These are phyloP conservation scores for Erpetoichthys calabaricus DNA, from an alignment of 2,797 vertebrate species.

Conservation along the genomic window DNA sequence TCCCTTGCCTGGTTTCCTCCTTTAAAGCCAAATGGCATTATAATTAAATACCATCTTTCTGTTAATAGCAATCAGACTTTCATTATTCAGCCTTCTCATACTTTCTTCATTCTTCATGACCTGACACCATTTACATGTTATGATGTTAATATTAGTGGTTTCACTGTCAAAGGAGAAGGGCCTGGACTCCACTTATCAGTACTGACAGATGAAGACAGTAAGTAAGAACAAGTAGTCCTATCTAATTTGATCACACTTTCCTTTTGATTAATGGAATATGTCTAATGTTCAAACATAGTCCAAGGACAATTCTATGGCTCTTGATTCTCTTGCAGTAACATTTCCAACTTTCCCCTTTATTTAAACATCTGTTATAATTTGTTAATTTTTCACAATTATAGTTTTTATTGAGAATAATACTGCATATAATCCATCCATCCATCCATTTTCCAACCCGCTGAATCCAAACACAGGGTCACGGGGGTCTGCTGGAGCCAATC, in stretches of 20 bases:
- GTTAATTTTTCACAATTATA: too few species aligned
- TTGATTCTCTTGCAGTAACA: too few species aligned
- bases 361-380: too few species aligned
- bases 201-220: background rate
- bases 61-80: constrained; percentile 13
- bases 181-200: background rate
- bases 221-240: background rate
- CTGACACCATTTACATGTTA: background rate
- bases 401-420: too few species aligned
- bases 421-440: too few species aligned
- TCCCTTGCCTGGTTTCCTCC: constrained; percentile 42
- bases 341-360: too few species aligned
- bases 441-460: too few species aligned
- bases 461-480: too few species aligned
- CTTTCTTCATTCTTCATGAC: background rate
- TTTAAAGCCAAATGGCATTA: constrained; percentile 25
- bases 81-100: constrained; percentile 8
- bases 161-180: background rate
- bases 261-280: background rate
- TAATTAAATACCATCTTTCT: constrained; percentile 10
- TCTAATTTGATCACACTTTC: background rate
- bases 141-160: background rate
- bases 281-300: too few species aligned
- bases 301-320: too few species aligned
- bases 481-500: too few species aligned